Conservation (phyloP, 2,113 vertebrate genomes). For the Gallinago undulata region DNA sequence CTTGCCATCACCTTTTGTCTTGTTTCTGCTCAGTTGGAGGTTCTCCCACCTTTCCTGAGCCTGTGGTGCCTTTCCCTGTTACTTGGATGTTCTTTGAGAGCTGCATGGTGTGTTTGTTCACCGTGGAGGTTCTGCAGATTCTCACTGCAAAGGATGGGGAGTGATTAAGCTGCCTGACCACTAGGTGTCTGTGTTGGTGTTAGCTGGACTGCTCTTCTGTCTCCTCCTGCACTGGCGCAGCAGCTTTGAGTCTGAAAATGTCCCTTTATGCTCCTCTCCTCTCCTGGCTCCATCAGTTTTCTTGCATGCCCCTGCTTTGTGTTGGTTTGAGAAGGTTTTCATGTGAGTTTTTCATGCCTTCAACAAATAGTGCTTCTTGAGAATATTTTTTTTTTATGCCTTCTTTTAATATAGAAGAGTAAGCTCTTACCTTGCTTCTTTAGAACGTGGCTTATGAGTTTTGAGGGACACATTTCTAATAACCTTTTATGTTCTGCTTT, state of each 20-base stretch:
- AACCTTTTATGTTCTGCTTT: not conserved
- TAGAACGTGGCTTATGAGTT: not conserved
- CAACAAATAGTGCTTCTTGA: not conserved
- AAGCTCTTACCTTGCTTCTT: not conserved
- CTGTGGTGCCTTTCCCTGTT: rapidly evolving
- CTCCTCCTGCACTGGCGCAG: not conserved
- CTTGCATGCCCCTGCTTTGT: not conserved
- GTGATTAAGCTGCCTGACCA: not conserved
- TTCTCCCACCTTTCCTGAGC: not conserved
- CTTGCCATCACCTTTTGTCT: not conserved
- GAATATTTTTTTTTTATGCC: not conserved
- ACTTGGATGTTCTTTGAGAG: rapidly evolving
- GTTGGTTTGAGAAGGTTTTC: not conserved
- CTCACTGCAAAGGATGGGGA: rapidly evolving
- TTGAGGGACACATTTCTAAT: not conserved
- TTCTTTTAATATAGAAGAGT: not conserved
- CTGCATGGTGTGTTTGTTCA: rapidly evolving
- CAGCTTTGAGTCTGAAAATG: rapidly evolving
- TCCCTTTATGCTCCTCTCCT: rapidly evolving
- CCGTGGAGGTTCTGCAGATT: not conserved
- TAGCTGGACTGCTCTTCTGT: rapidly evolving
- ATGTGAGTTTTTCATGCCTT: not conserved
- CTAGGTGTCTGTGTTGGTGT: not conserved
- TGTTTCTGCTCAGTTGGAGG: not conserved
- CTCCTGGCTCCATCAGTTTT: not conserved